Conservation (phyloP, 2,888 invertebrate species). For the Nemapogon koenigi region DNA sequence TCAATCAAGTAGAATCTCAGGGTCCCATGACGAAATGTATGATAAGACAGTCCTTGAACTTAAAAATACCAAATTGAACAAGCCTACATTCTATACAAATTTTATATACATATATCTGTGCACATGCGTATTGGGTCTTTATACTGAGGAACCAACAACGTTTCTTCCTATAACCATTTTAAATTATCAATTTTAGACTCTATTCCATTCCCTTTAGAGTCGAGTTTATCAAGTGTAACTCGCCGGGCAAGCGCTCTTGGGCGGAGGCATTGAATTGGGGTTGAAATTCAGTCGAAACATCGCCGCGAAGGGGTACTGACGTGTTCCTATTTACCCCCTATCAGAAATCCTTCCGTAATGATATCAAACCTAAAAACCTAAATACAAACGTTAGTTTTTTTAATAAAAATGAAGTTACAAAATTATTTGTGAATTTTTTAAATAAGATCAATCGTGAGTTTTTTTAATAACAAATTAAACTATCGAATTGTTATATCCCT, state of each 20-base stretch:
- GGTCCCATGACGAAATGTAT: slow-evolving; percentile 29
- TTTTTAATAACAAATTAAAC: no score
- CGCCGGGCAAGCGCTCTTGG: slow-evolving; percentile 60
- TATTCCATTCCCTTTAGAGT: slow-evolving; percentile 20
- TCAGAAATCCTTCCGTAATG: slow-evolving; percentile 51
- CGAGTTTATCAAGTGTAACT: slow-evolving; percentile 18
- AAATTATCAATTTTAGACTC: slow-evolving; percentile 27
- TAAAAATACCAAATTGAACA: slow-evolving; percentile 55
- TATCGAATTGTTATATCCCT: no score
- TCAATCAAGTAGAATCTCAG: neutral
- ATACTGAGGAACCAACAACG: slow-evolving; percentile 53
- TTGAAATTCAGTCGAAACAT: slow-evolving; percentile 59
- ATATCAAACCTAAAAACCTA: no score
- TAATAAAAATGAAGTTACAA: no score
- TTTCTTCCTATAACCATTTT: slow-evolving; percentile 39
- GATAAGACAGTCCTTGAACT: slow-evolving; percentile 57
- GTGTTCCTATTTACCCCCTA: slow-evolving; percentile 41
- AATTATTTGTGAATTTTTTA: no score
- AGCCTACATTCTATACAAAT: slow-evolving; percentile 39
- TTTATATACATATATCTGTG: slow-evolving; percentile 52
- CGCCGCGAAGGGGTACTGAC: slow-evolving; percentile 49
- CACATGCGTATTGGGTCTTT: slow-evolving; percentile 63
- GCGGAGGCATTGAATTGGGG: slow-evolving; percentile 60
- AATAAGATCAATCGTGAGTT: no score
- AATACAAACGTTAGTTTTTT: no score